Base-by-base conservation (phyloP, 2,888 invertebrate species). In the Himalopsyche kuldschensis region DNA sequence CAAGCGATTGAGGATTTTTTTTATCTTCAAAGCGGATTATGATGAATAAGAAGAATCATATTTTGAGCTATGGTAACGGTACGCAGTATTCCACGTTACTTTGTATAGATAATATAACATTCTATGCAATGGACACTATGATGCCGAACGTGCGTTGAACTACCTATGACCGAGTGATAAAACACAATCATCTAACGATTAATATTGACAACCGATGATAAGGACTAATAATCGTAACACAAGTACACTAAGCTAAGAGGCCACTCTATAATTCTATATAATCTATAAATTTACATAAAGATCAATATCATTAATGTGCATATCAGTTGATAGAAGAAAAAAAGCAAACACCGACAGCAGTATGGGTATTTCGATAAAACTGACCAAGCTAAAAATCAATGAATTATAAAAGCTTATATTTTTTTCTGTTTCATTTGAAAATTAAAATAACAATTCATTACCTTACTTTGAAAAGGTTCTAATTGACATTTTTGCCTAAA, bases 221-320 rank as follows among this genome's bases (percentile, higher is more conserved):
- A 69, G n/a, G 69, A 27, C 69, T 69, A 69, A 69, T 41, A 75
- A 80, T 77, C 63, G 69, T 75, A 75, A 76, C 48, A 78, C 24
- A 78, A 79, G 69, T 31, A 82, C 27, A 31, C 83, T 80, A 83
- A 83, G 80, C 83, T 80, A 78, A 76, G 82, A 82, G 82, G 82
- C 82, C 82, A 82, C 80, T 82, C 75, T 82, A 79, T 76, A 41
- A 35, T 76, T 32, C 76, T 41, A 76, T 76, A 30, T 69, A 69
- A 30, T 69, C 27, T 69, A 27, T 69, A 82, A 76, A 76, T 81
- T 77, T 55, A 81, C 55, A 46, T 24, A 46, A 47, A 27, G 24
- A 75, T 47, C 31, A 81, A 81, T 47, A 27, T 30, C 30, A 47
- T 30, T 78, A 48, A 48, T 76, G 75, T 76, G 47, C 55, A 81